These are phyloP conservation scores for Synergus umbraculus DNA, from an alignment of 2,888 invertebrate genomes.

Conservation along the genomic window DNA sequence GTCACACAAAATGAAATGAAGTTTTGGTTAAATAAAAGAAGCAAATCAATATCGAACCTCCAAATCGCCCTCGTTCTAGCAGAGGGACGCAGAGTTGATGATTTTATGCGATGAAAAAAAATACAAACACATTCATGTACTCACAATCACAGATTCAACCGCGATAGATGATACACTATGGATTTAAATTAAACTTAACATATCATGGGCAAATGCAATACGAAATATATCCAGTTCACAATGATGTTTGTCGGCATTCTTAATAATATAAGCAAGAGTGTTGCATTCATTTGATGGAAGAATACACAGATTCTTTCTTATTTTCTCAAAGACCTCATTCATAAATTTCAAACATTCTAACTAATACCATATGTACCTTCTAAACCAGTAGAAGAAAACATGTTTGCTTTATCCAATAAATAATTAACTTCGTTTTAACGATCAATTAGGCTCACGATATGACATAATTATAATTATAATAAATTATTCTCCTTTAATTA, in stretches of 20 bases:
- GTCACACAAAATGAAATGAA: conserved; percentile 49
- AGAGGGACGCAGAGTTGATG: conserved; percentile 61
- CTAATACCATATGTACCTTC: background rate
- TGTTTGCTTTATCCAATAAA: conserved; percentile 1
- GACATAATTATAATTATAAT: background rate
- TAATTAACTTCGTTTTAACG: background rate
- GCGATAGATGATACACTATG: background rate
- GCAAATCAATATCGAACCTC: conserved; percentile 56
- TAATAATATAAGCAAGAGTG: background rate
- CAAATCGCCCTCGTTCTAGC: conserved; percentile 62
- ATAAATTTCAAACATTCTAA: background rate
- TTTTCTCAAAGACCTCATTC: background rate
- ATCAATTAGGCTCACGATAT: background rate
- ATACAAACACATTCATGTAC: background rate
- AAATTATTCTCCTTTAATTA: too few relatives aligned
- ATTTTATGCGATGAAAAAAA: background rate
- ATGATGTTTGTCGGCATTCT: background rate
- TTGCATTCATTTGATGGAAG: background rate
- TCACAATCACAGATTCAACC: background rate
- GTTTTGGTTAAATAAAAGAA: conserved; percentile 37
- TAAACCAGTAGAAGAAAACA: background rate
- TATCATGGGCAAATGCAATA: background rate
- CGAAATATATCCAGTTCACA: too few relatives aligned
- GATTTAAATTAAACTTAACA: too few relatives aligned
- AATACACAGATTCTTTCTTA: background rate